Evolutionary conservation across 2,113 vertebrate genomes (phyloP).

Genomic region (Colistium nudipinnis): DNA sequence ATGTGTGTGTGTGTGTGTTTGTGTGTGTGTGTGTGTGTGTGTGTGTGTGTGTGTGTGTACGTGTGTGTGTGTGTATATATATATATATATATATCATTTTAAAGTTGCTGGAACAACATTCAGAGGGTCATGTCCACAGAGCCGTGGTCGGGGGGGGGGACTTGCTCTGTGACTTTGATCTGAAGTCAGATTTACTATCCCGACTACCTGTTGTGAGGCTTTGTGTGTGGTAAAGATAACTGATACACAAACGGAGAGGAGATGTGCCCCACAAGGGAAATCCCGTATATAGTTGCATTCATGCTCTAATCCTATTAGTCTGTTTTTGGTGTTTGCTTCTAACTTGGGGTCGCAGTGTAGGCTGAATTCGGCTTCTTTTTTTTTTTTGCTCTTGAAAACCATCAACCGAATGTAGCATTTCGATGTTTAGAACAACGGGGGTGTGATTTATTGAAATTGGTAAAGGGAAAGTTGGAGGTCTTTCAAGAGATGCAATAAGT

Average conservation of each 20-base stretch:
- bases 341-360: conserved; percentile 22
- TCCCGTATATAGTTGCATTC: conserved; percentile 34
- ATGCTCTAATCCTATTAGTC: conserved; percentile 57
- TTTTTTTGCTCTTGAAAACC: not conserved
- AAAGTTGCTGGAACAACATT: not conserved
- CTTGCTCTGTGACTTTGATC: conserved; percentile 47
- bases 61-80: too few relatives aligned
- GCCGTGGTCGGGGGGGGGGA: conserved; percentile 35
- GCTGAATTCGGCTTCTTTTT: not conserved
- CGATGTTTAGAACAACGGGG: not conserved
- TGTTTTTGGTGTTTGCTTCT: conserved; percentile 48
- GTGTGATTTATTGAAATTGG: not conserved
- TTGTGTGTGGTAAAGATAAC: conserved; percentile 37
- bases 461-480: not conserved
- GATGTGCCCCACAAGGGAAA: conserved; percentile 28
- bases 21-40: too few relatives aligned
- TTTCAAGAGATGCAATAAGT: too few relatives aligned
- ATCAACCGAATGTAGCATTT: not conserved
- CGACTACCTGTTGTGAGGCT: conserved; percentile 61
- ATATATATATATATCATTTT: too few relatives aligned
- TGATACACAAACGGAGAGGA: conserved; percentile 24
- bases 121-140: conserved; percentile 5
- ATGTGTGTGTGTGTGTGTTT: too few relatives aligned
- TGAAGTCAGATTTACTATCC: conserved; percentile 51
- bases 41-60: too few relatives aligned